Evolutionary conservation across 2,113 vertebrate genomes (phyloP).

Genomic region (Pholis gunnellus): DNA sequence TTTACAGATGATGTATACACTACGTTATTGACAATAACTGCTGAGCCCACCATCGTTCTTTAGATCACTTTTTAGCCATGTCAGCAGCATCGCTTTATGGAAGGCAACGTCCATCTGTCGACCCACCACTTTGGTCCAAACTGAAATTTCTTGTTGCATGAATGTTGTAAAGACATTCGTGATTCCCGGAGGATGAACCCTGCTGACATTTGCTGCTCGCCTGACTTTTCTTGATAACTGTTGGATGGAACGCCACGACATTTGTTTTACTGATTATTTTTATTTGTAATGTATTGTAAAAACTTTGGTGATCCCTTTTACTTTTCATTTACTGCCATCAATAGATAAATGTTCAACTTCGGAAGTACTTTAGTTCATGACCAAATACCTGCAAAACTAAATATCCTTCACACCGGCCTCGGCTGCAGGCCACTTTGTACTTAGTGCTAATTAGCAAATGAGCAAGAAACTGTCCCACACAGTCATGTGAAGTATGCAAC

Average conservation of each 20-base stretch:
- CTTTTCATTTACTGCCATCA: not conserved
- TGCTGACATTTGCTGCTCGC: not conserved
- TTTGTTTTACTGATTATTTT: not conserved
- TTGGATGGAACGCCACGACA: not conserved
- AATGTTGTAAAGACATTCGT: not conserved
- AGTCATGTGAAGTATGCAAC: not conserved
- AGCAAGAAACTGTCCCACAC: not conserved
- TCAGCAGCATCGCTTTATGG: not conserved
- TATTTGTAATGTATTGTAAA: not conserved
- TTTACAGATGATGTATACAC: not conserved
- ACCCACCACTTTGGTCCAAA: not conserved
- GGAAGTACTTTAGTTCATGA: not conserved
- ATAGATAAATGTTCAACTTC: not conserved
- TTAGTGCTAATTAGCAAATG: not conserved
- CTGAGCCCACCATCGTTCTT: not conserved
- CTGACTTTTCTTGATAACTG: not conserved
- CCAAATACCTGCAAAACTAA: not conserved
- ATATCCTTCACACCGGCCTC: not conserved
- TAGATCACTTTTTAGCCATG: not conserved
- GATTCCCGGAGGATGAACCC: not conserved
- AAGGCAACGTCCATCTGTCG: not conserved
- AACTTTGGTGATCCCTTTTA: not conserved
- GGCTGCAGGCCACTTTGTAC: not conserved
- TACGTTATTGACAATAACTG: not conserved
- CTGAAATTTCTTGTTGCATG: not conserved